A percentile compares a stretch with the other conserved stretches of the same genome.
phyloP scores from a whole-genome alignment of 1,140 invertebrate species.

The Lepidotrigona ventralis region DNA sequence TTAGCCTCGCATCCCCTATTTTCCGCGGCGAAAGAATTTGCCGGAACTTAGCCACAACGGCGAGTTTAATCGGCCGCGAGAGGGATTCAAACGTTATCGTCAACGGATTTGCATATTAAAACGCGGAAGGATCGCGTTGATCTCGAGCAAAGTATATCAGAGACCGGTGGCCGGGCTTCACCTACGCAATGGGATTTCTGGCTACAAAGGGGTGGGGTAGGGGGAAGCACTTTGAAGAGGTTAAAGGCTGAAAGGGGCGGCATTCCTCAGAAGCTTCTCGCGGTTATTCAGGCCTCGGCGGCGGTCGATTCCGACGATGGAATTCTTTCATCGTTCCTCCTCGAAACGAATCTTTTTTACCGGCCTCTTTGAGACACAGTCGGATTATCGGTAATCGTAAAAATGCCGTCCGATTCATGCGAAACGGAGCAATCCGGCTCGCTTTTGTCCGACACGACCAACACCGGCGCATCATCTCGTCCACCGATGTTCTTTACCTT shows the following conservation, averaged over 20 bases:
- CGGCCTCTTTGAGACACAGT: conserved; percentile 41
- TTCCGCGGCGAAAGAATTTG: not conserved
- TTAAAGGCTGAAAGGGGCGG: conserved; percentile 37
- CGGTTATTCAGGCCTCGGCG: conserved; percentile 22
- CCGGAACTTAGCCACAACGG: too few species aligned
- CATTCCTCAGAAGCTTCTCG: conserved; percentile 33
- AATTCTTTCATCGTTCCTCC: conserved; percentile 31
- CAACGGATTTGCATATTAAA: not conserved
- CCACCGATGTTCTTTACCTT: not conserved
- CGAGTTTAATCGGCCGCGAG: not conserved
- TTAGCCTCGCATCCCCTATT: not conserved
- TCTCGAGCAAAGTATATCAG: conserved; percentile 23
- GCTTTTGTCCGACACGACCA: not conserved
- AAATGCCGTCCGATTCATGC: conserved; percentile 34
- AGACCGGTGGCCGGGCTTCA: not conserved
- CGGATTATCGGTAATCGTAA: conserved; percentile 55
- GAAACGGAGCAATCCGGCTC: conserved; percentile 25
- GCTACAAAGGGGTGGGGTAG: not conserved
- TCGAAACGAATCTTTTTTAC: conserved; percentile 12
- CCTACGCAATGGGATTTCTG: conserved; percentile 13
- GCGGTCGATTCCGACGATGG: conserved; percentile 35
- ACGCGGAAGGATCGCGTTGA: not conserved
- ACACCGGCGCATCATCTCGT: not conserved
- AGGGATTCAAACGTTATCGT: not conserved
- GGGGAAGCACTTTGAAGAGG: conserved; percentile 30